Percentiles rank a stretch among this genome's conserved stretches.
Conservation (phyloP, 2,888 invertebrate genomes). For the Chironomus tentans region DNA sequence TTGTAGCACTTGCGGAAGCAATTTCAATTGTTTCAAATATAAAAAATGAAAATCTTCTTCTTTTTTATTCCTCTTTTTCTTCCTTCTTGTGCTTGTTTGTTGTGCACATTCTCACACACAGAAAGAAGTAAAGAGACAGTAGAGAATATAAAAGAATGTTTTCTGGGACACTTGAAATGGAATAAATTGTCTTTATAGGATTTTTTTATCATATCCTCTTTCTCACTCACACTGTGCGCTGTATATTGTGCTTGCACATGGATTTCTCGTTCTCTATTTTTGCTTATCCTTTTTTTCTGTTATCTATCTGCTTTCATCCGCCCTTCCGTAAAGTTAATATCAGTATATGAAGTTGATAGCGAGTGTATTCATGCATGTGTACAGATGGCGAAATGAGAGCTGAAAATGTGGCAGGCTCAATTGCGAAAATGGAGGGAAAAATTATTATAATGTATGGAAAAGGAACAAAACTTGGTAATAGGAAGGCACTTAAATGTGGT, state of each 20-base stretch:
- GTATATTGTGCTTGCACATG: too few species aligned
- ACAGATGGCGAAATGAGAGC: not conserved
- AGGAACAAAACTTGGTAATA: too few species aligned
- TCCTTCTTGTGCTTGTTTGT: not conserved
- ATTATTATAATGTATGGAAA: too few species aligned
- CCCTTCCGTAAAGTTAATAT: too few species aligned
- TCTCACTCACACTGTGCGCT: not conserved
- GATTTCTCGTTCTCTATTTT: not conserved
- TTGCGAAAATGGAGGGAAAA: too few species aligned
- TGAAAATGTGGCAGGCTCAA: too few species aligned
- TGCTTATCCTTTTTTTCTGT: not conserved
- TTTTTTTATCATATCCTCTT: not conserved
- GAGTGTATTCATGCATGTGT: not conserved
- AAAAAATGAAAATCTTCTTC: not conserved
- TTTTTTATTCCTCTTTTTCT: not conserved
- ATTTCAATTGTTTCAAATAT: slow-evolving; percentile 16
- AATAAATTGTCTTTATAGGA: slow-evolving; percentile 23
- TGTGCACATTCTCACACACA: not conserved
- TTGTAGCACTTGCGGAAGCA: slow-evolving; percentile 6
- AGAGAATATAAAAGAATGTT: not conserved
- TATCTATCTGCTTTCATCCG: not conserved
- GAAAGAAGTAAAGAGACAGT: too few species aligned
- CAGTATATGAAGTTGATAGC: too few species aligned
- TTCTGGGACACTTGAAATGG: not conserved
- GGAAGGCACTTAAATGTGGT: too few species aligned